These are phyloP conservation scores for Oncorhynchus clarkii DNA, from an alignment of 2,113 vertebrate species.

Conservation along the genomic window DNA sequence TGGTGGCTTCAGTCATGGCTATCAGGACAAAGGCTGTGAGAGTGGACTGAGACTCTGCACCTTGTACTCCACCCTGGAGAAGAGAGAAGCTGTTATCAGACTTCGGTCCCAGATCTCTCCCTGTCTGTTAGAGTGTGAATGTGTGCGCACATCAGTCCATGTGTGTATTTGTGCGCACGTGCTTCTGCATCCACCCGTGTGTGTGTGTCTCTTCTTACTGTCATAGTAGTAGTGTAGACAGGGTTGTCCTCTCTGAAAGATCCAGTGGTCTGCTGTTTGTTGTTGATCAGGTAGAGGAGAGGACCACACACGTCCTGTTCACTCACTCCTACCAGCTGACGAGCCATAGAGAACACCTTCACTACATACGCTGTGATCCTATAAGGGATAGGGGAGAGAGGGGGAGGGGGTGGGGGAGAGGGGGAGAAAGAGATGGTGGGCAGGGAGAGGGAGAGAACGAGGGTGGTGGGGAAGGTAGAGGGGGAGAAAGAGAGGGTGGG, in stretches of 20 bases:
- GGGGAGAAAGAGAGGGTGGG: no score
- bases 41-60: conserved; percentile 66
- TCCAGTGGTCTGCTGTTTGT: conserved; percentile 70
- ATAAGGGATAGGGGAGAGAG: not conserved
- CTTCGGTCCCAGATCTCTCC: conserved; percentile 36
- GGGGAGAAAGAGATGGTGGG: not conserved
- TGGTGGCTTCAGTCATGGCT: conserved; percentile 76
- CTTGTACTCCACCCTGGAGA: conserved; percentile 77
- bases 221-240: conserved; percentile 70
- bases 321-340: conserved; percentile 61
- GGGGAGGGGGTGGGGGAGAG: not conserved
- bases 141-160: not conserved
- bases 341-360: conserved; percentile 87
- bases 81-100: not conserved
- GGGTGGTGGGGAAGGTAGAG: no score
- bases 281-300: conserved; percentile 80
- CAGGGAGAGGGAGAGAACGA: no score
- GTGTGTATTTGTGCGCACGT: not conserved
- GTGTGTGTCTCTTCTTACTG: conserved; percentile 51
- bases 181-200: not conserved
- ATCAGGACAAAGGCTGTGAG: conserved; percentile 86
- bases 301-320: conserved; percentile 78
- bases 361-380: conserved; percentile 92
- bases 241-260: conserved; percentile 81
- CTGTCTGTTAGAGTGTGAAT: not conserved